Percentiles rank a stretch among this genome's conserved stretches.
Conservation (phyloP, 2,888 invertebrate genomes). For the Hirtodrosophila histrioides region DNA sequence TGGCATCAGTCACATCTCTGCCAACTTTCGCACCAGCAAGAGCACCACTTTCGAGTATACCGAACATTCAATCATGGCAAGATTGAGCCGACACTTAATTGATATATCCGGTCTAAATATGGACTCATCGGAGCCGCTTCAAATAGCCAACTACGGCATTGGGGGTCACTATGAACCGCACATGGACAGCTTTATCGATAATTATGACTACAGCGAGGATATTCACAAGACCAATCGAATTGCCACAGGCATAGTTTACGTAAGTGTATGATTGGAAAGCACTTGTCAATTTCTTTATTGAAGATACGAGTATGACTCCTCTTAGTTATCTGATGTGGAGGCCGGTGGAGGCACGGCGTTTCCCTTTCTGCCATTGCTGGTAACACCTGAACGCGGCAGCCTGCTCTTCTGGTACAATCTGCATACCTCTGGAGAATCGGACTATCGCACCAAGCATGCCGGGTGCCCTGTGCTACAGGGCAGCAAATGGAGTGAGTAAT, state of each 20-base stretch:
- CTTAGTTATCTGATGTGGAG: slow-evolving; percentile 96
- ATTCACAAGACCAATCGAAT: slow-evolving; percentile 93
- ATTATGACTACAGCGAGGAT: slow-evolving; percentile 37
- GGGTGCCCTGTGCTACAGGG: slow-evolving; percentile 81
- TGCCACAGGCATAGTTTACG: slow-evolving; percentile 97
- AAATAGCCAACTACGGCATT: slow-evolving; percentile 89
- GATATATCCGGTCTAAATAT: slow-evolving; percentile 86
- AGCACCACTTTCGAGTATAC: slow-evolving; percentile 85
- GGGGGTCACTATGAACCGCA: slow-evolving; percentile 89
- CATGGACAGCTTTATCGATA: slow-evolving; percentile 85
- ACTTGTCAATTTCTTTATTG: too few relatives aligned
- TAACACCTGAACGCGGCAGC: slow-evolving; percentile 92
- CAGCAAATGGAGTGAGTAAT: slow-evolving; percentile 78
- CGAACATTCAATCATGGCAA: slow-evolving; percentile 41
- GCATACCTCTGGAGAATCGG: slow-evolving; percentile 74
- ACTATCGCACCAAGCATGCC: slow-evolving; percentile 80
- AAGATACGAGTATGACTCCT: too few relatives aligned
- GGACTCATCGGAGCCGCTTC: slow-evolving; percentile 87
- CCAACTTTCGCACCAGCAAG: slow-evolving; percentile 89
- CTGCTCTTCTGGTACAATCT: slow-evolving; percentile 83
- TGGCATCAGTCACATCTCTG: slow-evolving; percentile 91
- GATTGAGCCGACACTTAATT: slow-evolving; percentile 88
- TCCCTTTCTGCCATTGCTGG: slow-evolving; percentile 91
- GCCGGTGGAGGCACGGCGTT: slow-evolving; percentile 99
- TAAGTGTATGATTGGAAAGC: slow-evolving; percentile 86